Evolutionary conservation across 2,113 vertebrate genomes (phyloP).

Genomic region (Pholis gunnellus): DNA sequence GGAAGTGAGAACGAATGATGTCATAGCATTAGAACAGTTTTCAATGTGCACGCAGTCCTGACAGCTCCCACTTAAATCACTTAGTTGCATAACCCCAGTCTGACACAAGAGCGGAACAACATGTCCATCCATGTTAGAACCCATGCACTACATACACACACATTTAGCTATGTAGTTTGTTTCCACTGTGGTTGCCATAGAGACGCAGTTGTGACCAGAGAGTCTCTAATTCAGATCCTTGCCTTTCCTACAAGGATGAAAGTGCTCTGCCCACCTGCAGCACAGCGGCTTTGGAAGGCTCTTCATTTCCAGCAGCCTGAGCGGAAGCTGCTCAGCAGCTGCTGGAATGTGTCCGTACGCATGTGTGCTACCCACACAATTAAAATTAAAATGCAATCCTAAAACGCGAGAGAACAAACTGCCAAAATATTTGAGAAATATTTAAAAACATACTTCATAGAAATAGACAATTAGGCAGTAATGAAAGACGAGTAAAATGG

Average conservation of each 20-base stretch:
- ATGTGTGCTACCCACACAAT: slow-evolving; percentile 20
- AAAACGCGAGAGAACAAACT: slow-evolving; percentile 11
- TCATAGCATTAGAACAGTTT: background rate
- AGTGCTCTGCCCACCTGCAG: slow-evolving; percentile 43
- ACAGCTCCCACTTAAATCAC: slow-evolving; percentile 35
- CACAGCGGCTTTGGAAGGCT: slow-evolving; percentile 13
- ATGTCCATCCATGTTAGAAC: slow-evolving; percentile 26
- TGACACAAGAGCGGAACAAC: slow-evolving; percentile 26
- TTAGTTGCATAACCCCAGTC: slow-evolving; percentile 25
- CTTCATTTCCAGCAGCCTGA: slow-evolving; percentile 31
- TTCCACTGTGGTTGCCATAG: slow-evolving; percentile 14
- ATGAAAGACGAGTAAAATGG: no score
- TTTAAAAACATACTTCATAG: no score
- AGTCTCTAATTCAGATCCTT: slow-evolving; percentile 25
- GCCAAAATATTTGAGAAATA: no score
- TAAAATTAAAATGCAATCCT: slow-evolving; percentile 23
- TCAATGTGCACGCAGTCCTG: slow-evolving; percentile 12
- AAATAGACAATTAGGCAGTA: no score
- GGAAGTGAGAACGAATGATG: background rate
- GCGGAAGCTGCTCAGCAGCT: slow-evolving; percentile 8
- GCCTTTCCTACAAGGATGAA: slow-evolving; percentile 28
- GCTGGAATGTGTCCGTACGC: background rate
- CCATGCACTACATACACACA: slow-evolving; percentile 12
- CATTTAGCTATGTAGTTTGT: slow-evolving; percentile 9
- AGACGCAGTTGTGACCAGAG: slow-evolving; percentile 24